Evolutionary conservation across 2,113 vertebrate species (phyloP).

Genomic region (Sylvicapra grimmia): DNA sequence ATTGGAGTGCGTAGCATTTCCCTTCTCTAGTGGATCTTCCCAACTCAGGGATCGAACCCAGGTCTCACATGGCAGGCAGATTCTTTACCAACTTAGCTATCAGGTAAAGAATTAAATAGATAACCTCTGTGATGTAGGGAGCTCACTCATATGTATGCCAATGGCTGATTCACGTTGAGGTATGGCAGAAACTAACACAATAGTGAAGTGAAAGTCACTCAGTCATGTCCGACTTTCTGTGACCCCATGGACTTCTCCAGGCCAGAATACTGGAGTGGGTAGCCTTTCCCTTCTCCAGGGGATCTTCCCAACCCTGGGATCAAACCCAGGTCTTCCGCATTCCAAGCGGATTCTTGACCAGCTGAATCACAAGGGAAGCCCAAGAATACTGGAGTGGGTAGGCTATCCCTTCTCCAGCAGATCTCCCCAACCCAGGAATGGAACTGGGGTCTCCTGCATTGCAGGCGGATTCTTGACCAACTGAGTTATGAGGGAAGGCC

Average conservation of each 20-base stretch:
- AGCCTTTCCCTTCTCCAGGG: background rate
- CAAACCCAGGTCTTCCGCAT: background rate
- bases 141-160: background rate
- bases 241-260: background rate
- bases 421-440: background rate
- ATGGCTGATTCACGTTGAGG: background rate
- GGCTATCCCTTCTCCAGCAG: background rate
- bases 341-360: background rate
- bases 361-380: background rate
- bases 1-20: background rate
- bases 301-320: background rate
- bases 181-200: background rate
- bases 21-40: background rate
- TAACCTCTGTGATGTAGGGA: background rate
- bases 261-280: background rate
- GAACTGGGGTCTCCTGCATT: background rate
- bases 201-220: background rate
- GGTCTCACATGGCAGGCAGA: background rate
- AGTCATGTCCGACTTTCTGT: background rate
- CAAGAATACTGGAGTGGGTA: background rate
- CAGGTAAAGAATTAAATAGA: background rate
- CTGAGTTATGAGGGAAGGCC: background rate
- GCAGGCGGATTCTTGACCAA: background rate
- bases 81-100: background rate
- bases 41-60: background rate